These are phyloP conservation scores for Pleuronectes platessa DNA, from an alignment of 2,113 vertebrate species.

Conservation along the genomic window DNA sequence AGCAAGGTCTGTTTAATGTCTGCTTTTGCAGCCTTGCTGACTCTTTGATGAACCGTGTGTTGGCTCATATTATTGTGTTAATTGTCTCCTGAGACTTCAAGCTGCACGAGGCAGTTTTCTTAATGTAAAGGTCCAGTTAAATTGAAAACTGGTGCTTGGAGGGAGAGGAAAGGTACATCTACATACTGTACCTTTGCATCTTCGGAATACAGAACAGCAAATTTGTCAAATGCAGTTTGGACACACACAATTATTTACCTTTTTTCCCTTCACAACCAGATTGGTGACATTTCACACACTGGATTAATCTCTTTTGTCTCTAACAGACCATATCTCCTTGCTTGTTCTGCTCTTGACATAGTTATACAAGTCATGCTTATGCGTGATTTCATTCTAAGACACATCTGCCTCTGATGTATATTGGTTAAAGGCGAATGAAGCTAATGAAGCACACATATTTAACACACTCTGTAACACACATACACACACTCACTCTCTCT, in stretches of 20 bases:
- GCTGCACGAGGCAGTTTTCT: not conserved
- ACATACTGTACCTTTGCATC: not conserved
- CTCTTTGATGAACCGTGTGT: not conserved
- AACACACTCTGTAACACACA: not conserved
- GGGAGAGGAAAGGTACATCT: not conserved
- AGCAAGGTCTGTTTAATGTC: not conserved
- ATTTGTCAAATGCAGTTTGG: not conserved
- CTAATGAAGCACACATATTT: not conserved
- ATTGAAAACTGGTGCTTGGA: not conserved
- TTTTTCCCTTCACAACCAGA: not conserved
- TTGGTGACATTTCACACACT: conserved; percentile 30
- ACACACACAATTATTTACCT: not conserved
- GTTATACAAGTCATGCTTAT: conserved; percentile 5
- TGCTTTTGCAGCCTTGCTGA: not conserved
- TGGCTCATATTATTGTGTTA: not conserved
- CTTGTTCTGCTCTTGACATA: conserved; percentile 1
- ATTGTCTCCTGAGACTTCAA: not conserved
- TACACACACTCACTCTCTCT: not conserved
- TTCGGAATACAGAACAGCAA: not conserved
- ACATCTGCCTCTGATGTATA: conserved; percentile 14
- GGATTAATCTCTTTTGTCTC: conserved; percentile 31
- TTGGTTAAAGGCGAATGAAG: conserved; percentile 13
- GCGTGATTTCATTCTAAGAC: conserved; percentile 23
- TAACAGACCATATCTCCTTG: not conserved
- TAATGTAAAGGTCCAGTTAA: not conserved